phyloP scores from a whole-genome alignment of 2,113 vertebrate genomes.

The Bujurquina vittata region DNA sequence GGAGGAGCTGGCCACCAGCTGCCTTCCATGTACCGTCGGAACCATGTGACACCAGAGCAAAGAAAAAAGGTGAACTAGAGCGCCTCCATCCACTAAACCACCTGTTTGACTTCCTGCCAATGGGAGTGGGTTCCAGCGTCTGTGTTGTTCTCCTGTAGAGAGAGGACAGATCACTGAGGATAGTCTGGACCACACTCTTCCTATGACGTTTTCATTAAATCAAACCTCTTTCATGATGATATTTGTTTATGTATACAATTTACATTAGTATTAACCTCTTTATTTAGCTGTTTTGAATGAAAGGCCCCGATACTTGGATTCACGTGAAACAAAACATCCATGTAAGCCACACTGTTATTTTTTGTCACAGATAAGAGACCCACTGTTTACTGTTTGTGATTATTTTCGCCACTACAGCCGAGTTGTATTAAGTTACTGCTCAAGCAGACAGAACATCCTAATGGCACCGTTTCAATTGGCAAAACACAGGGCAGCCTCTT shows the following conservation, averaged over 20 bases:
- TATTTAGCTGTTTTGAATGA: too few relatives aligned
- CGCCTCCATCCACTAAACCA: background rate
- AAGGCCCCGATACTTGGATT: background rate
- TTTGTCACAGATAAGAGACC: background rate
- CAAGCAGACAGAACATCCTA: background rate
- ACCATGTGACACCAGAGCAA: background rate
- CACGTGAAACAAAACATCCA: background rate
- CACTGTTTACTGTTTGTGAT: background rate
- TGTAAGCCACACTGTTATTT: background rate
- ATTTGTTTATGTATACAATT: background rate
- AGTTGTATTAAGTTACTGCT: background rate
- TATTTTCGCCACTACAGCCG: background rate
- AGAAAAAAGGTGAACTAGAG: background rate
- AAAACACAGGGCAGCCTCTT: constrained; percentile 6
- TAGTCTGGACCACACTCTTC: background rate
- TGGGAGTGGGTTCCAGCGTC: background rate
- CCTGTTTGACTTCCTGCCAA: background rate
- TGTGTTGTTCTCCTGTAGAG: background rate
- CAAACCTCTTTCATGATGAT: background rate
- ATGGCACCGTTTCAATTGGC: background rate
- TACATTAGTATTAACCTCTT: background rate
- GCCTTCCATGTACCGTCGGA: background rate
- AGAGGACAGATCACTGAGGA: background rate
- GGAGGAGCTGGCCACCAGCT: background rate
- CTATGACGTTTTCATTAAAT: background rate